Evolutionary conservation across 2,888 invertebrate species (phyloP).

Genomic region (Ceraclea dissimilis): DNA sequence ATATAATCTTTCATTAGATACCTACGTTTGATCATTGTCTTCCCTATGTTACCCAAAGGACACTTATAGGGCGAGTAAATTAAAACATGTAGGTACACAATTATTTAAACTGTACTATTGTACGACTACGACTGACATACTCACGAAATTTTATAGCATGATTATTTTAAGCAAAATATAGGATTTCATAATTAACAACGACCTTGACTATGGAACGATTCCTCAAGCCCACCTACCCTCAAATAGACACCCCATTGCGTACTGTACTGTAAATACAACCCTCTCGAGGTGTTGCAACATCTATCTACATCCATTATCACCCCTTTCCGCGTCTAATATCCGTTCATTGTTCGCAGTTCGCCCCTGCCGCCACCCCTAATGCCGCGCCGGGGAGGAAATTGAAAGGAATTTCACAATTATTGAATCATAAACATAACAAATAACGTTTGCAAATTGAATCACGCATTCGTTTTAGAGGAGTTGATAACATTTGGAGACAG

Average conservation of each 20-base stretch:
- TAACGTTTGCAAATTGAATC: constrained; percentile 16
- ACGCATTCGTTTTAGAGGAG: not conserved
- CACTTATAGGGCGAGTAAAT: too few relatives aligned
- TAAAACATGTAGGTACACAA: too few relatives aligned
- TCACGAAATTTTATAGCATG: too few relatives aligned
- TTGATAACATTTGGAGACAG: constrained; percentile 4
- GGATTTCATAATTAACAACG: too few relatives aligned
- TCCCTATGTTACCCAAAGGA: too few relatives aligned
- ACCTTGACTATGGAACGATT: not conserved
- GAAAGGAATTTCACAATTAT: constrained; percentile 12
- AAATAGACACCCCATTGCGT: not conserved
- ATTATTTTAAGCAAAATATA: too few relatives aligned
- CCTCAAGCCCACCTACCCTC: not conserved
- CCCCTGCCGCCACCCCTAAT: not conserved
- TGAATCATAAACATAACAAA: constrained; percentile 21
- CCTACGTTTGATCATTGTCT: too few relatives aligned
- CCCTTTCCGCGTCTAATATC: constrained; percentile 23
- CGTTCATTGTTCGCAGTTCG: constrained; percentile 23
- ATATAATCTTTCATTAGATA: too few relatives aligned
- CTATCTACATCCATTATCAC: constrained; percentile 17
- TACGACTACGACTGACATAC: too few relatives aligned
- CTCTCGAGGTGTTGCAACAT: not conserved
- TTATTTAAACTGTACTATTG: too few relatives aligned
- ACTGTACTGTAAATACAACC: not conserved
- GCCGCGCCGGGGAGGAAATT: constrained; percentile 5